Conservation (phyloP, 1,140 invertebrate species). For the Cataglyphis hispanica region DNA sequence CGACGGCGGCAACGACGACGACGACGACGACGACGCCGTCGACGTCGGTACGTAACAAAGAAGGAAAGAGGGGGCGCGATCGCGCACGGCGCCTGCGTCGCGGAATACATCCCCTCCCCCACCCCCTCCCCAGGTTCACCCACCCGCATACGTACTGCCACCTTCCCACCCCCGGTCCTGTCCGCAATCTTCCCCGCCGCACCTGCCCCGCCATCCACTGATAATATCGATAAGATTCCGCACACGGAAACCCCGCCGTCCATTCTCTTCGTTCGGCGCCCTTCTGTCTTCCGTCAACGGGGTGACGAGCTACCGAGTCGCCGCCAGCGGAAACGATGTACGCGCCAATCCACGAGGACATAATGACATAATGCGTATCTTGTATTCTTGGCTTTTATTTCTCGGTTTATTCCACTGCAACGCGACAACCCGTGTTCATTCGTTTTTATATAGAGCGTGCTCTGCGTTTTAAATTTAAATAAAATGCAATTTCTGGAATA, state of each 20-base stretch:
- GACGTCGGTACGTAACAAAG: slow-evolving; percentile 62
- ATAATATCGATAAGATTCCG: slow-evolving; percentile 75
- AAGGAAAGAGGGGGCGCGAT: slow-evolving; percentile 14
- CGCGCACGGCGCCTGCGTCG: slow-evolving; percentile 65
- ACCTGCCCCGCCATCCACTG: slow-evolving; percentile 49
- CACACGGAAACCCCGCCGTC: slow-evolving; percentile 21
- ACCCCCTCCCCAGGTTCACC: slow-evolving; percentile 24
- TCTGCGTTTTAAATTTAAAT: neutral
- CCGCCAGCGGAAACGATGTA: slow-evolving; percentile 5
- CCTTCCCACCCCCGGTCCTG: neutral
- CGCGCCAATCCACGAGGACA: slow-evolving; percentile 13
- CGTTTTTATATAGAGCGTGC: neutral
- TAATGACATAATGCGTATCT: slow-evolving; percentile 14
- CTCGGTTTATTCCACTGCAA: slow-evolving; percentile 20
- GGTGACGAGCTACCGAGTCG: slow-evolving; percentile 25
- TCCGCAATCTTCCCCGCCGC: neutral
- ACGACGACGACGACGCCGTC: slow-evolving; percentile 68
- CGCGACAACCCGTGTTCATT: neutral
- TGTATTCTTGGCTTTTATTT: neutral
- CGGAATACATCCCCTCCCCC: slow-evolving; percentile 55
- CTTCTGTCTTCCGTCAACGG: slow-evolving; percentile 32
- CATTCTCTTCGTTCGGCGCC: slow-evolving; percentile 39
- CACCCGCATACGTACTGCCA: slow-evolving; percentile 50
- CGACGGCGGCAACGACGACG: neutral
- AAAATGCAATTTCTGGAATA: too few relatives aligned